phyloP scores from a whole-genome alignment of 1,140 invertebrate genomes.

The Elymnias hypermnestra region DNA sequence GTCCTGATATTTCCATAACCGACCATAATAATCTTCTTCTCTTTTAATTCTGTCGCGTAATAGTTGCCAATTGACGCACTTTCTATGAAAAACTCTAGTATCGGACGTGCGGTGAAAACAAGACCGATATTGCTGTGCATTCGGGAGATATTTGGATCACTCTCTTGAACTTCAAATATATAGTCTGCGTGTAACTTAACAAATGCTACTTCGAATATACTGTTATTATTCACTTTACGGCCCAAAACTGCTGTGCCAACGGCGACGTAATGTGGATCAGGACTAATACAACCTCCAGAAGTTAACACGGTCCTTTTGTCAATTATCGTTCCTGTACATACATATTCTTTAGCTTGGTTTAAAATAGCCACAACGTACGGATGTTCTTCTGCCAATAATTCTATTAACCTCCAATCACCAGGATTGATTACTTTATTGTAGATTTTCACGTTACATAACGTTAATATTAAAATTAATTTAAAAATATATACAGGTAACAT shows the following conservation, averaged over 20 bases:
- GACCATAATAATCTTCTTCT: conserved; percentile 30
- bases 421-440: too few relatives aligned
- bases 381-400: too few relatives aligned
- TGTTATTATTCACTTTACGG: conserved; percentile 24
- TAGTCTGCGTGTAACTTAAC: conserved; percentile 36
- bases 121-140: conserved; percentile 51
- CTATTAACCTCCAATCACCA: too few relatives aligned
- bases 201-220: conserved; percentile 28
- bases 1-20: conserved; percentile 34
- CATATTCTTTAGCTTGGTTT: conserved; percentile 27
- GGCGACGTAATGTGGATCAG: conserved; percentile 28
- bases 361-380: conserved; percentile 46
- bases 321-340: conserved; percentile 42
- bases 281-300: conserved; percentile 35
- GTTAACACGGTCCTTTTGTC: conserved; percentile 37
- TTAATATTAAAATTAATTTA: too few relatives aligned
- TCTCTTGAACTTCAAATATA: conserved; percentile 24
- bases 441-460: too few relatives aligned
- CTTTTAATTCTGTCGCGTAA: conserved; percentile 34
- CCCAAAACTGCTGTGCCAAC: conserved; percentile 30
- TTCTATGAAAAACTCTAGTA: conserved; percentile 28
- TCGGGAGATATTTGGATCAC: conserved; percentile 22
- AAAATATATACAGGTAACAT: too few relatives aligned
- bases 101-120: conserved; percentile 28
- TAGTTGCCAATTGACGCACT: conserved; percentile 30